These are phyloP conservation scores for Pteromalus puparum DNA, from an alignment of 1,140 invertebrate genomes.

Conservation along the genomic window DNA sequence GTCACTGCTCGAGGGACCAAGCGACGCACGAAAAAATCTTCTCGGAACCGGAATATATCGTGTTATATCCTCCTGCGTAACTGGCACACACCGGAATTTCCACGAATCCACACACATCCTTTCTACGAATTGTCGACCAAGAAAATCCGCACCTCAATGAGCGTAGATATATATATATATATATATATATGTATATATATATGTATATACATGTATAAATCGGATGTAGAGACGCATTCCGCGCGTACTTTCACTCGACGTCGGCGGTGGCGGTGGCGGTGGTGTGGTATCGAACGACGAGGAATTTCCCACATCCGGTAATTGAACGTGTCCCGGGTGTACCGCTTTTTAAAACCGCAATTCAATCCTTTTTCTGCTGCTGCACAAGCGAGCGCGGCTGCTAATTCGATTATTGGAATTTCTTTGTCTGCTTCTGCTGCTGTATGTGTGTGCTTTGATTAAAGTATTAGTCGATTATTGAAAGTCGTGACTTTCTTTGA, in stretches of 20 bases:
- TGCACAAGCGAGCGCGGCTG: background rate
- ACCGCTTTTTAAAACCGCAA: background rate
- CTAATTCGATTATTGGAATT: background rate
- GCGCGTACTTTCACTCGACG: constrained; percentile 18
- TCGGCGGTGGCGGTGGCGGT: no score
- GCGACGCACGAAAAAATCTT: background rate
- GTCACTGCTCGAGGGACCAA: background rate
- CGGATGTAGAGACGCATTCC: constrained; percentile 19
- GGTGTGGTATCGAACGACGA: no score
- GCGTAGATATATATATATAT: background rate
- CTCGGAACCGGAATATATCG: background rate
- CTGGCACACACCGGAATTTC: background rate
- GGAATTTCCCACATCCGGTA: constrained; percentile 24
- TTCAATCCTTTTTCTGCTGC: background rate
- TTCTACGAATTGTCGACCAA: background rate
- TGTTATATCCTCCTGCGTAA: background rate
- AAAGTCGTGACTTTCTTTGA: no score
- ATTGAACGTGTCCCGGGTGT: background rate
- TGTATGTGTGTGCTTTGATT: background rate
- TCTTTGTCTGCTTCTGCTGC: background rate
- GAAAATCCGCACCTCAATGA: background rate
- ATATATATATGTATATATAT: background rate
- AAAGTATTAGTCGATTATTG: background rate
- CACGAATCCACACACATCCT: background rate
- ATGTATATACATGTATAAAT: background rate